Evolutionary conservation across 2,888 invertebrate genomes (phyloP).

Genomic region (Heliothis peltigera): DNA sequence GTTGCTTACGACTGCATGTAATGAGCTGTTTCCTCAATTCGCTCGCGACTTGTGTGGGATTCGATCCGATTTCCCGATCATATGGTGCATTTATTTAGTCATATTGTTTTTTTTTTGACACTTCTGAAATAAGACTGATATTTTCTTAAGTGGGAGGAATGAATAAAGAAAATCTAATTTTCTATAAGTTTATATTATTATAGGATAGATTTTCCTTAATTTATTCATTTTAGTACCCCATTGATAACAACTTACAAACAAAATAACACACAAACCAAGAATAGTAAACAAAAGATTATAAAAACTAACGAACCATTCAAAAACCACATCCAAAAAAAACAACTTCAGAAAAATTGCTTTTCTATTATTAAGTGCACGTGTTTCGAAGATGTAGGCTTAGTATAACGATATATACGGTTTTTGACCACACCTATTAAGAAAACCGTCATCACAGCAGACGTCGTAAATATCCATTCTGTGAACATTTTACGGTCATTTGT

Average conservation of each 20-base stretch:
- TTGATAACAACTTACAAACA: neutral
- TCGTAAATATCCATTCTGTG: conserved; percentile 52
- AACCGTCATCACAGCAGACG: conserved; percentile 47
- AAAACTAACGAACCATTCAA: neutral
- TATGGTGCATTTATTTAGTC: neutral
- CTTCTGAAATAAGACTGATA: too few relatives aligned
- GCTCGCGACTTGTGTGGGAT: conserved; percentile 53
- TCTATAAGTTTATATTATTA: too few relatives aligned
- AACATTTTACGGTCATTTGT: conserved; percentile 54
- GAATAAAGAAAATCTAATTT: too few relatives aligned
- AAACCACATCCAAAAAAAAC: conserved; percentile 3
- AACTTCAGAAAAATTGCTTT: conserved; percentile 3
- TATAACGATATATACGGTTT: conserved; percentile 44
- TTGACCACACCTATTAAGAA: conserved; percentile 45
- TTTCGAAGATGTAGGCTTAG: conserved; percentile 28
- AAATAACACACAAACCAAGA: neutral
- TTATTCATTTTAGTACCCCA: too few relatives aligned
- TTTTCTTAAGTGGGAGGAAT: too few relatives aligned
- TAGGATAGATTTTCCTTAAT: too few relatives aligned
- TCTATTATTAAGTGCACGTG: conserved; percentile 34
- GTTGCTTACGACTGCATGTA: conserved; percentile 52
- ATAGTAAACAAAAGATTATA: neutral
- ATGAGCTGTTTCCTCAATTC: conserved; percentile 61
- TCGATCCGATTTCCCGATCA: conserved; percentile 13
- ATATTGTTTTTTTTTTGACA: neutral